Evolutionary conservation across 2,113 vertebrate species (phyloP).

Genomic region (Cavia aperea): DNA sequence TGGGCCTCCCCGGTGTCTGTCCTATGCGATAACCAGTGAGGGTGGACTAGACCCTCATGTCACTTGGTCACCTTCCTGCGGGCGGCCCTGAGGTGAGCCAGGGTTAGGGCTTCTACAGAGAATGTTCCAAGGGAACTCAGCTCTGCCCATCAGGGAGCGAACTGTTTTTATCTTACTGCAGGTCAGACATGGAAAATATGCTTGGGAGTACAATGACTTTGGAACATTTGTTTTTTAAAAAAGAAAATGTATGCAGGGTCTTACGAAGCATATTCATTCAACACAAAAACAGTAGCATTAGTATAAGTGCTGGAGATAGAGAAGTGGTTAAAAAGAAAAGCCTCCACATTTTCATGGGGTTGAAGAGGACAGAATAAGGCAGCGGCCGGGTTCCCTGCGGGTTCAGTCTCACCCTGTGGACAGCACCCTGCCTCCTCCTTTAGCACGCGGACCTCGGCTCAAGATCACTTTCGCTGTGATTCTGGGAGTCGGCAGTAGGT

Average conservation of each 20-base stretch:
- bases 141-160: background rate
- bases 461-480: background rate
- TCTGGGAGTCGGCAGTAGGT: background rate
- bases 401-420: background rate
- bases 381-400: background rate
- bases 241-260: background rate
- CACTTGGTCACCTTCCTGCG: background rate
- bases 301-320: background rate
- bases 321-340: background rate
- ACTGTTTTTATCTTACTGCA: background rate
- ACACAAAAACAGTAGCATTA: background rate
- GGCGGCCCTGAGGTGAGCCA: background rate
- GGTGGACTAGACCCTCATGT: background rate
- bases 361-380: background rate
- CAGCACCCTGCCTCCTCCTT: background rate
- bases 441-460: background rate
- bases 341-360: background rate
- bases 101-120: background rate
- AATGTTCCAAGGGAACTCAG: background rate
- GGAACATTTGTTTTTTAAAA: conserved; percentile 25
- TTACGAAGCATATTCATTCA: background rate
- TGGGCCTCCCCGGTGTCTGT: background rate
- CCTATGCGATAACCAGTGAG: background rate
- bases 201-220: background rate
- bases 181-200: background rate